phyloP scores from a whole-genome alignment of 2,113 vertebrate genomes.

The Bungarus multicinctus region DNA sequence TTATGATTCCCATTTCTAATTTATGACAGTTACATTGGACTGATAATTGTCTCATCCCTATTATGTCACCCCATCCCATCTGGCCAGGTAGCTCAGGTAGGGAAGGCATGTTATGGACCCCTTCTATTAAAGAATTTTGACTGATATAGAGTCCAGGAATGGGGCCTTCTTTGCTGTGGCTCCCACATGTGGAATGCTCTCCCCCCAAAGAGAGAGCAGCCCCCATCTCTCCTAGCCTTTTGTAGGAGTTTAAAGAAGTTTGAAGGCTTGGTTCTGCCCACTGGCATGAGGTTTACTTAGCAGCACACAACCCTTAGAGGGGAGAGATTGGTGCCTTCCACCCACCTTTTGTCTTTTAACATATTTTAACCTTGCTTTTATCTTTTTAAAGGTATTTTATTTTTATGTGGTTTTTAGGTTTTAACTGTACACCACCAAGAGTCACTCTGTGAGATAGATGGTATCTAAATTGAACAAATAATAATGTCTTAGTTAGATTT shows the following conservation, averaged over 20 bases:
- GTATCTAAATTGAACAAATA: background rate
- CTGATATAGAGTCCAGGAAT: background rate
- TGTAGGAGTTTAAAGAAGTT: background rate
- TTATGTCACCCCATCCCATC: background rate
- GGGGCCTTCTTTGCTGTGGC: background rate
- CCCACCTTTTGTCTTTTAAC: background rate
- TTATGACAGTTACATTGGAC: background rate
- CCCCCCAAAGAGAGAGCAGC: background rate
- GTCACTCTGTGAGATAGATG: background rate
- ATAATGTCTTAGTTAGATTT: background rate
- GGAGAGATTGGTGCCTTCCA: background rate
- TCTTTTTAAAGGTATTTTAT: background rate
- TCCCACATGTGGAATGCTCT: background rate
- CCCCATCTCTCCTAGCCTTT: background rate
- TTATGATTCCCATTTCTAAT: background rate
- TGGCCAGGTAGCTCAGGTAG: background rate
- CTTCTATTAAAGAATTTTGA: background rate
- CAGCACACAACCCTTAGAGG: background rate
- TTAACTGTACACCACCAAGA: background rate
- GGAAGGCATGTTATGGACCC: background rate
- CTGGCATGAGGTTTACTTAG: background rate
- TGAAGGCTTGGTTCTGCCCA: background rate
- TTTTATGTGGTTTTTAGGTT: background rate
- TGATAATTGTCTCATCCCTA: background rate
- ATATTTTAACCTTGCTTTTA: background rate